Evolutionary conservation across 1,140 invertebrate species (phyloP), one percentile per base, ranked within the genome.

Genomic region (Doryteuthis pealeii): DNA sequence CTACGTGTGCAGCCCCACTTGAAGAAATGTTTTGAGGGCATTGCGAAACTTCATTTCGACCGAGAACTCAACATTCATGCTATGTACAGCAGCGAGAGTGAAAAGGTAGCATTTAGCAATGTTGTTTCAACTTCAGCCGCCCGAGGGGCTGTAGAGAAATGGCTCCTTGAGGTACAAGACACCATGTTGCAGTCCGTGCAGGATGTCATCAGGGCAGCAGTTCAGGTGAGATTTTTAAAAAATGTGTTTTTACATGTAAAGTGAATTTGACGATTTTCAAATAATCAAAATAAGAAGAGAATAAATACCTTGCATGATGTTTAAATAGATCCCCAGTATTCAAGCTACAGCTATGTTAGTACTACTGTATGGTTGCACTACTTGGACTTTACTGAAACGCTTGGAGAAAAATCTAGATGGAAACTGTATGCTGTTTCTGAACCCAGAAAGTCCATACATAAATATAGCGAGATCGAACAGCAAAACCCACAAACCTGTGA

Each of bases 1-100:
- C 78, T 79, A 5, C 79, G 88, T 66, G 88, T 89, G 31, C 88
- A 89, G 78, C 88, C 88, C 22, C 88, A 89, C 80, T 77, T 89
- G 71, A 89, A 89, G 75, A 89, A 89, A 76, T 89, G 87, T 72
- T 89, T 89, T 81, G 88, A 89, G 77, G 88, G 88, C 26, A 89
- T 89, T 73, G 87, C 84, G 30, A 88, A 85, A 75, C 80, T 89
- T 8, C 84, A 88, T 72, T 89, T 89, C 82, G 87, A 89, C 70
- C 72, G 77, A 22, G 85, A 87, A 68, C 75, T 88, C 40, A 85
- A 88, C 75, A 89, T 89, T 58, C 81, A 81, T 69, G 85, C 85
- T 67, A 88, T 89, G 88, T 86, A 86, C 75, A 86, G 84, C 74
- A 88, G 86, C 81, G 88, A 89, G 74, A 83, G 83, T 28, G 88